A percentile compares a stretch with the other conserved stretches of the same genome.
phyloP scores from a whole-genome alignment of 1,140 invertebrate species.

The Charaxes varanes region DNA sequence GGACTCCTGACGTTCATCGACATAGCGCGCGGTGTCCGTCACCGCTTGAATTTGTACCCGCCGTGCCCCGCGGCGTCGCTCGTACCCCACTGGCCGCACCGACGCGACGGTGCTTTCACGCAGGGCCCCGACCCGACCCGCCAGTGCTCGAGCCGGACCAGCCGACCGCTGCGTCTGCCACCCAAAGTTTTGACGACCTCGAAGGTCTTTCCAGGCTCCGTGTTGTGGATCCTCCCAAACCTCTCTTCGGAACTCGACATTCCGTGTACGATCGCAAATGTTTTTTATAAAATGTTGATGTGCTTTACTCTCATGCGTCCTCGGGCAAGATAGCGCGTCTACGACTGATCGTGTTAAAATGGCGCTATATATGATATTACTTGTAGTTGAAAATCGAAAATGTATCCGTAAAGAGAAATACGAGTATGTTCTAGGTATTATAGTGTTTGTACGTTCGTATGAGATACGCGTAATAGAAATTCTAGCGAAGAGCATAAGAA shows the following conservation, averaged over 20 bases:
- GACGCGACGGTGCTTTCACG: constrained; percentile 24
- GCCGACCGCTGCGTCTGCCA: no score
- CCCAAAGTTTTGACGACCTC: constrained; percentile 17
- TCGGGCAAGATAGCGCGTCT: constrained; percentile 27
- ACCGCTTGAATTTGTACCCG: constrained; percentile 27
- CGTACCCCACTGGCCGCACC: constrained; percentile 22
- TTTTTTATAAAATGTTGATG: constrained; percentile 20
- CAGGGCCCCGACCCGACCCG: constrained; percentile 18
- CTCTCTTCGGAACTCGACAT: constrained; percentile 12
- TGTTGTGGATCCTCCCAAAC: constrained; percentile 10
- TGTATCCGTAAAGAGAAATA: constrained; percentile 3
- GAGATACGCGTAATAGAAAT: constrained; percentile 8
- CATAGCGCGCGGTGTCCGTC: constrained; percentile 37
- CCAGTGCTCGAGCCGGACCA: no score
- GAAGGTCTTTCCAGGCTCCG: constrained; percentile 21
- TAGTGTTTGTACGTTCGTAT: constrained; percentile 13
- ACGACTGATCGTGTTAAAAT: constrained; percentile 38
- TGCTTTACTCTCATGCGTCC: constrained; percentile 19
- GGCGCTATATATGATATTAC: constrained; percentile 9
- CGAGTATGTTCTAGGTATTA: constrained; percentile 7
- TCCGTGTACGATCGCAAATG: constrained; percentile 8
- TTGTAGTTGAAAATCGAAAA: no score
- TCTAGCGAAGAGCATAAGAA: constrained; percentile 8
- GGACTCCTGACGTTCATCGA: constrained; percentile 65
- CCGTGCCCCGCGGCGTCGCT: constrained; percentile 4